These are phyloP conservation scores for Siniperca undulata DNA, from an alignment of 2,797 vertebrate genomes.

Conservation along the genomic window DNA sequence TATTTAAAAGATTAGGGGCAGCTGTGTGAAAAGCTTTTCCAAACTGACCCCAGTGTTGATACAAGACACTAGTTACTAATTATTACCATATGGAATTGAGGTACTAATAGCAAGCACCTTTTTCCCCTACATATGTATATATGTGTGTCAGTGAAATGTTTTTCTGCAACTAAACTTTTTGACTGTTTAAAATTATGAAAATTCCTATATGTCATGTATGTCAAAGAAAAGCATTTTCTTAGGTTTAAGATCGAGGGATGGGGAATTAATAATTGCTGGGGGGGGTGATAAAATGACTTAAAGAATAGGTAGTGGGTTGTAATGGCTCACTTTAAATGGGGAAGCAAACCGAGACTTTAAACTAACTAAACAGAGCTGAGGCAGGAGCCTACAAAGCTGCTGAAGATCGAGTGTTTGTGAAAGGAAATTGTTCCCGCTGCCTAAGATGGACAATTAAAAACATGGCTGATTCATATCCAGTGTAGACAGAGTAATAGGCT, in stretches of 20 bases:
- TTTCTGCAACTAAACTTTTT: background rate
- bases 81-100: slow-evolving; percentile 6
- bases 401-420: background rate
- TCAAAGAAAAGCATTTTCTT: background rate
- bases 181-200: background rate
- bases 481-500: background rate
- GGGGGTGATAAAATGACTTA: background rate
- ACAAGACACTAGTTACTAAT: background rate
- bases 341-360: background rate
- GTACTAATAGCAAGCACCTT: background rate
- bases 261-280: background rate
- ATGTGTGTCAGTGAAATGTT: background rate
- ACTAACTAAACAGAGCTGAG: background rate
- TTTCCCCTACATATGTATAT: background rate
- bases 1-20: slow-evolving; percentile 16
- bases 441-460: background rate
- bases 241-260: background rate
- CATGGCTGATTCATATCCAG: background rate
- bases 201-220: background rate
- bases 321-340: background rate
- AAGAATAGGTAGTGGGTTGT: background rate
- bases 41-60: slow-evolving; percentile 17
- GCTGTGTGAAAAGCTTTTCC: slow-evolving; percentile 16
- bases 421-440: background rate
- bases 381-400: background rate